Base-by-base conservation (phyloP, 2,888 invertebrate genomes). In the Tetranychus piercei region DNA sequence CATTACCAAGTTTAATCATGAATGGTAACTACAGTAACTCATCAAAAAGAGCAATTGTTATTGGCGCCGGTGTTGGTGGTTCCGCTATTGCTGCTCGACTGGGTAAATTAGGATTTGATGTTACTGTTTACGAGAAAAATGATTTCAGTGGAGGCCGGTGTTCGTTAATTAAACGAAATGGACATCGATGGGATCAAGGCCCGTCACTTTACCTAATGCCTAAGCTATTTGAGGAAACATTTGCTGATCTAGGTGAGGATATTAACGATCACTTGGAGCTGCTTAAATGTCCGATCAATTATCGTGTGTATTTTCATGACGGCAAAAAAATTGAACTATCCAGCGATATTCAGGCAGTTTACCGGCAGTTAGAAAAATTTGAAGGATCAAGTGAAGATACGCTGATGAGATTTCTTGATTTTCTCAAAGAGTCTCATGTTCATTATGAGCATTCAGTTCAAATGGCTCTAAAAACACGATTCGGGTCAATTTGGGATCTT, bases 41-140 rank as follows among this genome's bases (percentile, higher is more conserved):
- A 15, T 6, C 4, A 69, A 69, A 71, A 71, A 34, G 5, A 71
- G 71, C 20, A 5, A 44, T 71, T 6, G 44, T 71, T 1, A 71
- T 71, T 20, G 71, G 71, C 18, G 71, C 71, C n/a, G 71, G 71
- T 44, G 71, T 71, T 20, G 71, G 71, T 43, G 71, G 71, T 34
- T 44, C 71, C 1, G 71, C 71, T 11, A 4, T 44, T 43, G 71
- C 71, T 11, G 71, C 71, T 43, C 43, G 71, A 44, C 2, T 71
- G 44, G 71, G 22, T 8, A 23, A 43, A 34, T 20, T 23, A 43
- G 71, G 71, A 11, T 71, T 34, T 4, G 15, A 71, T 15, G 71
- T 71, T 15, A 44, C 11, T 4, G 71, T 71, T 23, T 71, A 71
- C 34, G 71, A 71, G 43, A 71, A 71, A 44, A 71, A 71, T 20